Base-by-base conservation (phyloP, 2,888 invertebrate genomes). In the Campoplex nolae region DNA sequence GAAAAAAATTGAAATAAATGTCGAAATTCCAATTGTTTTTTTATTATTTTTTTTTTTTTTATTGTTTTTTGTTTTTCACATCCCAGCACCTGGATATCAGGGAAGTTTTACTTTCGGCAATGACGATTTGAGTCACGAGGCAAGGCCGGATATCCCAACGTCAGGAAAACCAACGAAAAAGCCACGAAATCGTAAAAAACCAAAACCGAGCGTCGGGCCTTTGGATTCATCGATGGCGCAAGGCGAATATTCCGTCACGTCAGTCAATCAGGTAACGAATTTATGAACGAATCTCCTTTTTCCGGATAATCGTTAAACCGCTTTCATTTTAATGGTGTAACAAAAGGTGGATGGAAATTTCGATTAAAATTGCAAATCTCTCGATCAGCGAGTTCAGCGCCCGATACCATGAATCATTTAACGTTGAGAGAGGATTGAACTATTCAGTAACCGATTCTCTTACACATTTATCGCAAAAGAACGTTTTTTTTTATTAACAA, bases 171-270 rank as follows among this genome's bases (percentile, higher is more conserved):
- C 94, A 45, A 92, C 94, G 77, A 93, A 92, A 73, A 94, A 93
- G 85, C 90, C 93, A 0, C 91, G 91, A 7, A 92, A 89, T 74
- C 88, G 87, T 51, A 90, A 91, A 70, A 92, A 91, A 77, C 93
- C 92, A 35, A 92, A 91, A 38, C 91, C 91, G 0, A 92, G 91
- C 62, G 89, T 91, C 0, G 80, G 92, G 11, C 92, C 93, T 0
- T 91, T 92, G 23, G 93, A 92, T 45, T 90, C 93, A 0, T 93
- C 93, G 6, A 91, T 92, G 89, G 90, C 90, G 28, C 91, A 92
- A 58, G 93, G 91, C 28, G 94, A 94, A 78, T 92, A 94, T 81
- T 91, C 92, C 3, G 92, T 93, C n/a, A 94, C 94, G 16, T 93
- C 93, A 32, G 88, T 92, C 73, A 92, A 94, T 86, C 93, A 94